Conservation (phyloP, 2,113 vertebrate genomes). For the Orientallactaga bullata region DNA sequence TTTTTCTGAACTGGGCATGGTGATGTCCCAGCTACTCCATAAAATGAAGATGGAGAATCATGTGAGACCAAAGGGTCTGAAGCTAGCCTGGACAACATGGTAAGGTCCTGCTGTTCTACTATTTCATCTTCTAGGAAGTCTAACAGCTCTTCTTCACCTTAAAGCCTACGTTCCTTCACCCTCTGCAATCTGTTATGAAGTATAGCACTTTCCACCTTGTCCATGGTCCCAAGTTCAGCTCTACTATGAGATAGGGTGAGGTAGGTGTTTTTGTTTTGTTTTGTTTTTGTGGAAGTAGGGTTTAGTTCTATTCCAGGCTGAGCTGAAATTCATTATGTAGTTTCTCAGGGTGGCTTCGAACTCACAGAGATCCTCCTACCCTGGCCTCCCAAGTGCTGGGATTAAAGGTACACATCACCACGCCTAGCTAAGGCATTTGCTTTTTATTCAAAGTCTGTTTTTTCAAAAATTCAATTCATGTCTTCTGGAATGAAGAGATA, state of each 20-base stretch:
- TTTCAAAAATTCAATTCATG: slow-evolving; percentile 20
- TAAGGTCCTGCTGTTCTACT: no score
- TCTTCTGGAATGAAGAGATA: slow-evolving; percentile 1
- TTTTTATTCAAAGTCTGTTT: background rate
- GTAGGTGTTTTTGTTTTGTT: no score
- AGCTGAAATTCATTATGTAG: no score
- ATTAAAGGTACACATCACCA: no score
- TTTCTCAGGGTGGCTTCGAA: no score
- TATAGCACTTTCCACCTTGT: background rate
- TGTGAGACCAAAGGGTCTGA: background rate
- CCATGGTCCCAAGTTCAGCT: background rate
- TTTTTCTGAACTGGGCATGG: background rate
- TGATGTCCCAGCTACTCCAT: background rate
- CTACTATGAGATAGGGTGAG: background rate
- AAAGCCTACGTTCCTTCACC: background rate
- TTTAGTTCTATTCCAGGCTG: no score
- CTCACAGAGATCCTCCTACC: no score
- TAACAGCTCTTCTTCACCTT: background rate
- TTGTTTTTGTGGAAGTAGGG: no score
- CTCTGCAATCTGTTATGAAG: background rate
- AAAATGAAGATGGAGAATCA: background rate
- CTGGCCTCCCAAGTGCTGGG: no score
- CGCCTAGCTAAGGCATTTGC: no score
- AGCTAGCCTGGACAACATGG: background rate
- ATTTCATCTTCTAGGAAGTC: no score